Evolutionary conservation across 2,888 invertebrate genomes (phyloP).

Genomic region (Axea sp.): DNA sequence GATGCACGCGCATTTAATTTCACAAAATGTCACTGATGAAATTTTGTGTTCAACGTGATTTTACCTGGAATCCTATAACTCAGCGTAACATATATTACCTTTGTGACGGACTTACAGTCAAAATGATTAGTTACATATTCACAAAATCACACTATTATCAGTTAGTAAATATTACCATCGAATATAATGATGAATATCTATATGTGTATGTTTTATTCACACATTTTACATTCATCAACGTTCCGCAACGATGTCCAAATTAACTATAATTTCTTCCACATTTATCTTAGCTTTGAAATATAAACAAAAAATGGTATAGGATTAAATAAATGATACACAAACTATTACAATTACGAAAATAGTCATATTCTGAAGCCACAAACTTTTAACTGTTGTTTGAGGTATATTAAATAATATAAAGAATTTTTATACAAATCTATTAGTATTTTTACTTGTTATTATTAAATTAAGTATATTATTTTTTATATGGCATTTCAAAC

Average conservation of each 20-base stretch:
- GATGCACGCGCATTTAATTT: slow-evolving; percentile 28
- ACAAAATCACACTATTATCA: slow-evolving; percentile 29
- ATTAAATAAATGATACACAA: no score
- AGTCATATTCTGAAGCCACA: no score
- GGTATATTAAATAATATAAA: no score
- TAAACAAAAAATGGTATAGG: no score
- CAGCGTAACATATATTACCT: slow-evolving; percentile 5
- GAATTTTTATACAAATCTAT: no score
- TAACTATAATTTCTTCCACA: slow-evolving; percentile 23
- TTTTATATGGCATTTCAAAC: no score
- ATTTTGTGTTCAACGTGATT: slow-evolving; percentile 17
- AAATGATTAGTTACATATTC: slow-evolving; percentile 67
- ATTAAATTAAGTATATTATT: no score
- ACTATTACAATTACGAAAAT: no score
- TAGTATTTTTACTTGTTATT: no score
- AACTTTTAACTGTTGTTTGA: no score
- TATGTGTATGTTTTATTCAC: slow-evolving; percentile 9
- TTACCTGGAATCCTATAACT: slow-evolving; percentile 20
- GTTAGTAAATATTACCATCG: slow-evolving; percentile 20
- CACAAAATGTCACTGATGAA: slow-evolving; percentile 24
- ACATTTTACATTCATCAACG: slow-evolving; percentile 7
- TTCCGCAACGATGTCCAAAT: slow-evolving; percentile 26
- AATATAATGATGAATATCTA: slow-evolving; percentile 31
- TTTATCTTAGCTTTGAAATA: no score
- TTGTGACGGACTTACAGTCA: slow-evolving; percentile 66